Evolutionary conservation across 2,113 vertebrate genomes (phyloP).

Genomic region (Ginglymostoma cirratum): DNA sequence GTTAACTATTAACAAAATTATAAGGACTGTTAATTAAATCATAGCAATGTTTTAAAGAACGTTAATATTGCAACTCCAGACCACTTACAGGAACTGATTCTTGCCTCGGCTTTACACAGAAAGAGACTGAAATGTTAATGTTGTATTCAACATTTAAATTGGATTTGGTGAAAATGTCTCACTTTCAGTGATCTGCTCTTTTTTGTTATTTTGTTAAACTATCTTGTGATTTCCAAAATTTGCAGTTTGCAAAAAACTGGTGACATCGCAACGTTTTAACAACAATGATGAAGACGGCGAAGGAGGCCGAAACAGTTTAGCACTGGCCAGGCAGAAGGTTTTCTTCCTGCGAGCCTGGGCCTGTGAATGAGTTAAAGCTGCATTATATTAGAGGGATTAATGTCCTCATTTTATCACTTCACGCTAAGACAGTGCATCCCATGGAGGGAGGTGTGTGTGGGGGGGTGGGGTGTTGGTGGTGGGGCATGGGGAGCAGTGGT

Average conservation of each 20-base stretch:
- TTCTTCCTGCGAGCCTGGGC: neutral
- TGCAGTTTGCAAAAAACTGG: neutral
- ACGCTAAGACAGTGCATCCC: neutral
- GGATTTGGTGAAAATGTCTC: neutral
- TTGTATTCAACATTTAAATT: neutral
- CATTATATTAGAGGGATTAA: neutral
- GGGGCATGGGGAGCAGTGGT: no score
- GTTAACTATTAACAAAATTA: neutral
- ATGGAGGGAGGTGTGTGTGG: neutral
- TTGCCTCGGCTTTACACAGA: neutral
- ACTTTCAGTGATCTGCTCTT: neutral
- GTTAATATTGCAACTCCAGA: neutral
- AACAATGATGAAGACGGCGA: neutral
- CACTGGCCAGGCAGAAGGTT: neutral
- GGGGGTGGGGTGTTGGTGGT: neutral
- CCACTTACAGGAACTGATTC: neutral
- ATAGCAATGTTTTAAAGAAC: neutral
- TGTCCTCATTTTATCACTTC: neutral
- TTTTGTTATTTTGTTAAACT: neutral
- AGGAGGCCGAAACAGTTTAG: neutral
- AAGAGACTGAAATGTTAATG: neutral
- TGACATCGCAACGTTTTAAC: neutral
- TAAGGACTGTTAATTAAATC: neutral
- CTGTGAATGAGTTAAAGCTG: neutral
- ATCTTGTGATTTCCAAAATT: constrained; percentile 1